Base-by-base conservation (phyloP, 2,888 invertebrate species). In the Hydropsyche betteni region DNA sequence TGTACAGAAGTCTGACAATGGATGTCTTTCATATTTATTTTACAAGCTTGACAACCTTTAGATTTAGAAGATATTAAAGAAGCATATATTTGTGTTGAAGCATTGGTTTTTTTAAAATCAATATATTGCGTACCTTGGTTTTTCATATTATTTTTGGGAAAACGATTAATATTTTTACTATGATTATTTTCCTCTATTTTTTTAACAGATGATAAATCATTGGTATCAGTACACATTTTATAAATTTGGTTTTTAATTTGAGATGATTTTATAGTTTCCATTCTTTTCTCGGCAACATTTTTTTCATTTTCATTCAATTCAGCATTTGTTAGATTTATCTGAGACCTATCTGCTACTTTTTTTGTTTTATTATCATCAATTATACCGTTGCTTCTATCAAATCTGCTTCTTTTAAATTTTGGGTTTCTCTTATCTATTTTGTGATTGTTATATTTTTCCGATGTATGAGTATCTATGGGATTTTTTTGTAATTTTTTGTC, bases 31-130 rank as follows among this genome's bases (percentile, higher is more conserved):
- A 68, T 38, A 71, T 68, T 73, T 0, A 16, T 52, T 34, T 68
- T 76, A 2, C 33, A 12, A 33, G 53, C 71, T 53, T 79, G 79
- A 4, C 61, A 68, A 4, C 79, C 79, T 76, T 77, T 79, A 16
- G 76, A 77, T 76, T 75, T 79, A 12, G 77, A 79, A 68, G 38
- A 69, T 64, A 79, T 77, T 14, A 79, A 69, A 8, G 79, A 79
- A 74, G 72, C 79, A 33, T 79, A 77, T 4, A 79, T 75, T 76
- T 79, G 79, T 52, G 79, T 68, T n/a, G 79, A 79, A 16, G 77
- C 55, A 38, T 77, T 69, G 44, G 51, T 34, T 68, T 74, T 79
- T 76, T 76, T 76, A 14, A 76, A 38, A 53, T 70, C 58, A 33
- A 74, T 50, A 71, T 70, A 77, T 75, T 79, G 79, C 4, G 76